Evolutionary conservation across 2,888 invertebrate species (phyloP), one percentile per base, ranked within the genome.

Genomic region (Orthosia cruda): DNA sequence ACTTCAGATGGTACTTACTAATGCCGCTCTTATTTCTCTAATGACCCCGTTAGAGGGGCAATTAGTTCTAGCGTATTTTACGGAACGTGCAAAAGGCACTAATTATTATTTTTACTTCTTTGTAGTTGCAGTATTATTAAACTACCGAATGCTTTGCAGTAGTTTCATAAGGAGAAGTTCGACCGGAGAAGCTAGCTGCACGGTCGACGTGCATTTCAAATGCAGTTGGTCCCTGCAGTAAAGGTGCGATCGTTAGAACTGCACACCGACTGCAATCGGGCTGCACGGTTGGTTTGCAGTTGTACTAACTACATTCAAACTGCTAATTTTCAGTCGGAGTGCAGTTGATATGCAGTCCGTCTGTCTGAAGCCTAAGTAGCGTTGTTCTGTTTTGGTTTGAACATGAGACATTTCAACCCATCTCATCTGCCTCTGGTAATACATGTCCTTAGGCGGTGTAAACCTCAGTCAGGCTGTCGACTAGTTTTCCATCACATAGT

Each of bases 41-140:
- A 74, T 74, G 59, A 49, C 58, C 74, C 59, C 74, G 63, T 80
- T 59, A 26, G n/a, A 23, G 13, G 11, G 40, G 20, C 45, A 74
- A 74, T 80, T 74, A 45, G 49, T 74, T 59, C 62, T 26, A 64
- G 26, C 20, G 45, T n/a, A 52, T 63, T 45, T 45, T 57, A 40
- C 40, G 40, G 32, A 47, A 79, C n/a, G 47, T 54, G 40, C 54
- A 26, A 15, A 45, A 69, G 54, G 20, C 15, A 50, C 15, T 26
- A n/a, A n/a, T 0, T 18, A 12, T 20, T 13, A n/a, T 74, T 45
- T 59, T 52, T 2, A n/a, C 16, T 13, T 20, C 26, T 61, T 20
- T 26, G 13, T 49, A 5, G 7, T 78, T 50, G n/a, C 15, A 20
- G 16, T 49, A 50, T 54, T 20, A 13, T 16, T 23, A 13, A 66